Conservation (phyloP, 2,797 vertebrate genomes). For the Peromyscus melanophrys region DNA sequence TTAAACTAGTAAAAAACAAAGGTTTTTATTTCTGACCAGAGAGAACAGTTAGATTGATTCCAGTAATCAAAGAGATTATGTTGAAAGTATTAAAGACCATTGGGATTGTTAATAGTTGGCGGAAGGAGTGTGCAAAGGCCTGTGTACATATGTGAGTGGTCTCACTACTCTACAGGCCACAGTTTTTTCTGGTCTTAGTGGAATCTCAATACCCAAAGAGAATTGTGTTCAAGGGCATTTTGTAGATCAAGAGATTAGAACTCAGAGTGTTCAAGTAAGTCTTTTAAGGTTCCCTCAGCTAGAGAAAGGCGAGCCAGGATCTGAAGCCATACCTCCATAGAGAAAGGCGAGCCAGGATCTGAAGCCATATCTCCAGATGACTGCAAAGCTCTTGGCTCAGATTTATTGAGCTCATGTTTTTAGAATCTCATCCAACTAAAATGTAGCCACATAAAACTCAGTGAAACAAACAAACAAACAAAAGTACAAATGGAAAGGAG, state of each 20-base stretch:
- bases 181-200: neutral
- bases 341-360: neutral
- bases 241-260: neutral
- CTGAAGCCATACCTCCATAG: neutral
- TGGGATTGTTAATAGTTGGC: neutral
- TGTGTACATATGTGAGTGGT: neutral
- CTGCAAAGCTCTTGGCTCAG: neutral
- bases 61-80: slow-evolving; percentile 54
- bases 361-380: neutral
- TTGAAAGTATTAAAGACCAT: slow-evolving; percentile 47
- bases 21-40: slow-evolving; percentile 39
- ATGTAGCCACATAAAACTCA: neutral
- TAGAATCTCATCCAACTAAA: neutral
- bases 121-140: neutral
- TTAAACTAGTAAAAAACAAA: no score
- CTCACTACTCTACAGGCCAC: neutral
- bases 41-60: slow-evolving; percentile 36
- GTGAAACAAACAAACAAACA: neutral
- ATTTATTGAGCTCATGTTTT: neutral
- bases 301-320: neutral
- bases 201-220: neutral
- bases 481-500: neutral
- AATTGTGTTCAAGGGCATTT: neutral
- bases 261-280: neutral
- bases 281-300: neutral